Evolutionary conservation across 2,113 vertebrate genomes (phyloP), one percentile per base, ranked within the genome.

Genomic region (Istiophorus platypterus): DNA sequence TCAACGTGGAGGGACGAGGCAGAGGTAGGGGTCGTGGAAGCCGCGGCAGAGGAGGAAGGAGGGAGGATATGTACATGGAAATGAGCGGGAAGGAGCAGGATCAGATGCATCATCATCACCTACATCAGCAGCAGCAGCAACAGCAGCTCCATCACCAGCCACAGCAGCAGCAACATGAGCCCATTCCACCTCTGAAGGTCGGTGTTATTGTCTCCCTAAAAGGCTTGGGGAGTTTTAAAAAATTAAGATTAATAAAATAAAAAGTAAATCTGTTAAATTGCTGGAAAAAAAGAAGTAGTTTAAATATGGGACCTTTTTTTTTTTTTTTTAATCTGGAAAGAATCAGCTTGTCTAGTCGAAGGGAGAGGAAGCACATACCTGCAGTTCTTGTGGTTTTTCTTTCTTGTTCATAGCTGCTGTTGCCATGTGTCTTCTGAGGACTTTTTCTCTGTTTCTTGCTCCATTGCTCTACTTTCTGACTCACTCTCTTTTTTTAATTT

Each of bases 121-220:
- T 92, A 76, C 93, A 95, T 29, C 94, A 92, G 85, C 93, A 94
- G 85, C 93, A 94, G 58, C 94, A 93, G 56, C 47, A 73, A 29
- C 92, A 94, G 76, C 93, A 89, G 76, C 90, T 89, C 54, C 92
- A 92, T 81, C 93, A 91, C 73, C 92, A 92, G 41, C 74, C 84
- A 4, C 92, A 91, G 18, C 92, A 85, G 69, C 92, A 92, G 76
- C 92, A 94, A 22, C 93, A 93, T 5, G 95, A 95, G 87, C 95
- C 95, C 15, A 95, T 95, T 72, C 95, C 94, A 72, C 95, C 95
- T 47, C 91, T 95, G 64, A 96, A 96, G 94, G 95, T 94, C 71
- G 90, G 93, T 88, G 45, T 20, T 6, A 18, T 62, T 76, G 41
- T 45, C 9, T 57, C 45, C 22, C 12, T 37, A 62, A 47, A 34